Evolutionary conservation across 2,113 vertebrate species (phyloP).

Genomic region (Willisornis vidua): DNA sequence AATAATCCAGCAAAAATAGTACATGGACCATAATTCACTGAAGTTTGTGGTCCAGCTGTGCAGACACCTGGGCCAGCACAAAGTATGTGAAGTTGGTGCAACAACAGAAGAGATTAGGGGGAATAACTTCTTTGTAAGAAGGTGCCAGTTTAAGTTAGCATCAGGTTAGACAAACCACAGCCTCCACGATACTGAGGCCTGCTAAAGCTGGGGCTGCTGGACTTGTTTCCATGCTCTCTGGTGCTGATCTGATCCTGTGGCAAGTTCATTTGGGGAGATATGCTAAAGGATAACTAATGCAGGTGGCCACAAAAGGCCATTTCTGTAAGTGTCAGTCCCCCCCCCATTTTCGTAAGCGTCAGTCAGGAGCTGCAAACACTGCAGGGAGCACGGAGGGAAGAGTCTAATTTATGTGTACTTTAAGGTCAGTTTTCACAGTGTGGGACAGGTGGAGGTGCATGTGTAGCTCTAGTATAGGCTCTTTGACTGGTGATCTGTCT

Average conservation of each 20-base stretch:
- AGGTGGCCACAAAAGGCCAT: too few relatives aligned
- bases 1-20: not conserved
- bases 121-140: not conserved
- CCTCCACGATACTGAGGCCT: not conserved
- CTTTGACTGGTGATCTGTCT: not conserved
- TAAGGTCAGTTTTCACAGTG: not conserved
- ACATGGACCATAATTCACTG: not conserved
- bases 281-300: not conserved
- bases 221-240: not conserved
- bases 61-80: not conserved
- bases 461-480: not conserved
- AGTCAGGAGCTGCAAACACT: not conserved
- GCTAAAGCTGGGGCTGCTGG: not conserved
- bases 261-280: not conserved
- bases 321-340: not conserved
- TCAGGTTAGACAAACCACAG: not conserved
- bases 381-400: not conserved
- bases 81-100: not conserved
- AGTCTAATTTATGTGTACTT: not conserved
- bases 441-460: not conserved
- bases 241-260: not conserved
- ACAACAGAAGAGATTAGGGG: not conserved
- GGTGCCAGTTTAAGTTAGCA: accelerated
- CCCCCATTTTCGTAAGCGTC: accelerated
- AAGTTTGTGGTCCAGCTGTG: not conserved